Percentiles rank a stretch among this genome's conserved stretches.
Conservation (phyloP, 2,797 vertebrate species). For the Enteromius anoplus region DNA sequence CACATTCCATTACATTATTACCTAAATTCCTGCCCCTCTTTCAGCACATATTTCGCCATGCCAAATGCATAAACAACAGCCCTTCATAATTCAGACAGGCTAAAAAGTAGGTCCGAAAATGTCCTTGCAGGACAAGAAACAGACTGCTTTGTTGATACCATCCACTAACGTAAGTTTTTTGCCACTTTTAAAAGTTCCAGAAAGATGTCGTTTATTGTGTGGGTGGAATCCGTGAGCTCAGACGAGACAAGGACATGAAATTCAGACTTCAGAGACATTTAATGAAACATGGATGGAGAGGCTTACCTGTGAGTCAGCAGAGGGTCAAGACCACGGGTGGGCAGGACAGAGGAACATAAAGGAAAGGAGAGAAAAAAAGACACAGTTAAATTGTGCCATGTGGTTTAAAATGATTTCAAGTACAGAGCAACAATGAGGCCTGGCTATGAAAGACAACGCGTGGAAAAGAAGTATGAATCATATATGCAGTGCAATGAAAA, state of each 20-base stretch:
- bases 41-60: neutral
- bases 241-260: conserved; percentile 15
- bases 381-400: conserved; percentile 6
- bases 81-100: neutral
- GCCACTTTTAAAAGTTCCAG: conserved; percentile 20
- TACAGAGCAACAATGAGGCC: neutral
- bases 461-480: neutral
- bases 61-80: neutral
- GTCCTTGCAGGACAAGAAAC: neutral
- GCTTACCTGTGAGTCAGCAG: conserved; percentile 45
- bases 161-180: neutral
- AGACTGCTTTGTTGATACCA: conserved; percentile 4
- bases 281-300: conserved; percentile 18
- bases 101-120: neutral
- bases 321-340: conserved; percentile 36
- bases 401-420: neutral
- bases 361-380: conserved; percentile 11
- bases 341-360: conserved; percentile 27
- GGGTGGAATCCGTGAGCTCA: conserved; percentile 25
- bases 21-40: neutral
- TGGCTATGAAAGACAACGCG: neutral
- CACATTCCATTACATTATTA: neutral
- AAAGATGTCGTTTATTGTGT: neutral
- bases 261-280: conserved; percentile 16
- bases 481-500: conserved; percentile 1